Conservation (phyloP, 2,888 invertebrate species). For the Drosophila infuscata region DNA sequence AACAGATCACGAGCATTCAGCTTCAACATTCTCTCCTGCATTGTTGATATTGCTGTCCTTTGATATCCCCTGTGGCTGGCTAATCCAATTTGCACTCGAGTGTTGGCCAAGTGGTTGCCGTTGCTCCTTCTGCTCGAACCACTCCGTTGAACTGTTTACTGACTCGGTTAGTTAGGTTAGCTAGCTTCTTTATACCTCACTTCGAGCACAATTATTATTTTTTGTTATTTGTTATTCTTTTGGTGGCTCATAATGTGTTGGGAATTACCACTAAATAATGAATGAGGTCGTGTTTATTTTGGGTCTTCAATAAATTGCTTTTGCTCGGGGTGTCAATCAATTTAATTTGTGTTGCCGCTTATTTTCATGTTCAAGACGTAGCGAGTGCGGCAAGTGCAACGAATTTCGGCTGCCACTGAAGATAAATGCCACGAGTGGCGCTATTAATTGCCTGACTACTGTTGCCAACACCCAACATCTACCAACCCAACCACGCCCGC, state of each 20-base stretch:
- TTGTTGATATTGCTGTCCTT: constrained; percentile 12
- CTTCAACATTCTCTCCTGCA: constrained; percentile 58
- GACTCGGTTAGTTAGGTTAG: neutral
- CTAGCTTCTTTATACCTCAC: constrained; percentile 12
- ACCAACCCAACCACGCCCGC: constrained; percentile 11
- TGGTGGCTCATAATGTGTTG: constrained; percentile 11
- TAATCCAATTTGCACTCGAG: constrained; percentile 51
- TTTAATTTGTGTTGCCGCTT: constrained; percentile 5
- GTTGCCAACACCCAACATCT: constrained; percentile 12
- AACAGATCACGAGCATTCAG: constrained; percentile 71
- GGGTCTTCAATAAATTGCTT: constrained; percentile 36
- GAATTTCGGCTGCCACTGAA: constrained; percentile 29
- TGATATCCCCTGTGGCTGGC: constrained; percentile 9
- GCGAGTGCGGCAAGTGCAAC: constrained; percentile 37
- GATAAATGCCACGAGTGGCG: constrained; percentile 38
- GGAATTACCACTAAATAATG: constrained; percentile 36
- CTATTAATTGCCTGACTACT: constrained; percentile 36
- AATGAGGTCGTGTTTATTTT: constrained; percentile 22
- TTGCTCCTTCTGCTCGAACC: constrained; percentile 21
- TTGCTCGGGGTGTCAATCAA: constrained; percentile 36
- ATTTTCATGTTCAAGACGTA: constrained; percentile 1
- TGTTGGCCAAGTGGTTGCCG: constrained; percentile 37
- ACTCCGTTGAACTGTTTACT: constrained; percentile 28
- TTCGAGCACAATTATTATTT: constrained; percentile 22
- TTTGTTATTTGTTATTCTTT: constrained; percentile 2